These are phyloP conservation scores for Micrasema longulum DNA, from an alignment of 1,140 invertebrate genomes.

Conservation along the genomic window DNA sequence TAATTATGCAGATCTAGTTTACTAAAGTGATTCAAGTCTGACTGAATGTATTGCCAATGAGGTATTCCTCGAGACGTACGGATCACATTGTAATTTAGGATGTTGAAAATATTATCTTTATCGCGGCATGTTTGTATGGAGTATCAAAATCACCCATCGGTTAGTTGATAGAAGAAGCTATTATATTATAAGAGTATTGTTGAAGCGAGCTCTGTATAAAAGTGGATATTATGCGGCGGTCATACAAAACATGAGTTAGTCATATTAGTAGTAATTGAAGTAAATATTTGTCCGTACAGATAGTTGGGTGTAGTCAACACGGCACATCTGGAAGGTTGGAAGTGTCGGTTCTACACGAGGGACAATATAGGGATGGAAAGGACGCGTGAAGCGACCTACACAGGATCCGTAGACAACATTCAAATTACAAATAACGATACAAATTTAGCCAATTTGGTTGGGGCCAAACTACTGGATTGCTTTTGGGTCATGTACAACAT, in stretches of 20 bases:
- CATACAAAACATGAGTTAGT: neutral
- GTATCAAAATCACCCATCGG: no score
- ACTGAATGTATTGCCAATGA: no score
- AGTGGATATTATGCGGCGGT: neutral
- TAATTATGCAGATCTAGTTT: no score
- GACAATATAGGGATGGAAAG: neutral
- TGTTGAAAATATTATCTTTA: no score
- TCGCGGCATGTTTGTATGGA: no score
- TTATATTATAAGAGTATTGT: neutral
- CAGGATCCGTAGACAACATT: conserved; percentile 19
- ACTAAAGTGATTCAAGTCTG: no score
- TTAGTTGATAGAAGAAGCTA: no score
- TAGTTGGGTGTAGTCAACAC: neutral
- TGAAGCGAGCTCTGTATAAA: conserved; percentile 1
- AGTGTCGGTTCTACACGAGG: no score
- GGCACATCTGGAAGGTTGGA: no score
- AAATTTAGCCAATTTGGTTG: conserved; percentile 31
- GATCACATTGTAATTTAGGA: no score
- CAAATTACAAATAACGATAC: conserved; percentile 32
- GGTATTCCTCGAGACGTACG: no score
- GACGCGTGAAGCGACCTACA: neutral
- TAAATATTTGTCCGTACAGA: neutral
- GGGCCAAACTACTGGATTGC: conserved; percentile 18
- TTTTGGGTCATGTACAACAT: conserved; percentile 34
- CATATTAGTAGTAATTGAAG: neutral